Evolutionary conservation across 1,140 invertebrate species (phyloP).

Genomic region (Drosophila micromelanica): DNA sequence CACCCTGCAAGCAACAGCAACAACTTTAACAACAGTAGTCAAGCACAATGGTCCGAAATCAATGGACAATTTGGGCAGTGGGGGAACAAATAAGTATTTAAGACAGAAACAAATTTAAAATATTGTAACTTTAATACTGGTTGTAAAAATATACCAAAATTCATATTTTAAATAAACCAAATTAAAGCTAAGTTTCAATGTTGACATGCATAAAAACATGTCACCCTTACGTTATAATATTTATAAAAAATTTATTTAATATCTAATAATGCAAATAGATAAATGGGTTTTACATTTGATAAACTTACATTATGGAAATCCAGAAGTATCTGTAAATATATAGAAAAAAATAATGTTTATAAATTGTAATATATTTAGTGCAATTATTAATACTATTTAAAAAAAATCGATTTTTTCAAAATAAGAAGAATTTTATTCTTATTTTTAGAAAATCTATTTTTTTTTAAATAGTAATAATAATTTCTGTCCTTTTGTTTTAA

Average conservation of each 20-base stretch:
- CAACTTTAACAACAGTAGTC: slow-evolving; percentile 30
- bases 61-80: slow-evolving; percentile 18
- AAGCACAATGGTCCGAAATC: slow-evolving; percentile 54
- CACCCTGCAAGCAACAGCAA: slow-evolving; percentile 51
- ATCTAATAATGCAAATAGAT: too few relatives aligned
- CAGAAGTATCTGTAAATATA: slow-evolving; percentile 1
- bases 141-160: too few relatives aligned
- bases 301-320: neutral
- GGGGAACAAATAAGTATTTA: neutral
- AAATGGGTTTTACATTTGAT: neutral
- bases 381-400: too few relatives aligned
- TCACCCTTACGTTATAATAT: too few relatives aligned
- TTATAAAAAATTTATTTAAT: too few relatives aligned
- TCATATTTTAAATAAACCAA: too few relatives aligned
- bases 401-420: too few relatives aligned
- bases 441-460: too few relatives aligned
- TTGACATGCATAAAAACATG: neutral
- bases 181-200: too few relatives aligned
- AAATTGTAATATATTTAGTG: neutral
- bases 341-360: neutral
- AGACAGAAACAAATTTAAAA: too few relatives aligned
- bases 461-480: neutral
- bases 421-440: too few relatives aligned
- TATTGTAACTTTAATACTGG: too few relatives aligned
- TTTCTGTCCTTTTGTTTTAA: neutral